Conservation (phyloP, 2,888 invertebrate genomes). For the Danaus chrysippus region DNA sequence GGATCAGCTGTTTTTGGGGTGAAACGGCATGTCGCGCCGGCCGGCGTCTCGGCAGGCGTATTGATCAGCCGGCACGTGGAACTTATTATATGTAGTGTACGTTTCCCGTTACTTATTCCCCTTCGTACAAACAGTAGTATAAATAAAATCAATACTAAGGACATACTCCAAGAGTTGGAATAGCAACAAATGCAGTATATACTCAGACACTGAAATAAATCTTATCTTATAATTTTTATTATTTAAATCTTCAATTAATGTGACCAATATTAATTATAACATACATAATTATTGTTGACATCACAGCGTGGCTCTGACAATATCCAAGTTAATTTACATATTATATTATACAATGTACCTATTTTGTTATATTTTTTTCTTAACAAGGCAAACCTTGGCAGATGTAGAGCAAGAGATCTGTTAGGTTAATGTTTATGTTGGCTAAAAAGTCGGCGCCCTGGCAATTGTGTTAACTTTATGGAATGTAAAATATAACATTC, state of each 20-base stretch:
- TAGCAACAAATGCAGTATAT: background rate
- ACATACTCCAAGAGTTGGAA: background rate
- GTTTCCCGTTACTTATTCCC: slow-evolving; percentile 41
- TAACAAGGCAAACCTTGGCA: slow-evolving; percentile 8
- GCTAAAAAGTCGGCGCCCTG: slow-evolving; percentile 12
- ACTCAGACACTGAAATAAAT: background rate
- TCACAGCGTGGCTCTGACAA: too few species aligned
- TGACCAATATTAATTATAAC: too few species aligned
- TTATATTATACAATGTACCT: too few species aligned
- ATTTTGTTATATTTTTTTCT: slow-evolving; percentile 1
- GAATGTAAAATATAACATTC: slow-evolving; percentile 15
- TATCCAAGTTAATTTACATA: too few species aligned
- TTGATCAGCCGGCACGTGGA: slow-evolving; percentile 74
- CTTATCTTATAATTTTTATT: too few species aligned
- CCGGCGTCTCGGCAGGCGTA: slow-evolving; percentile 75
- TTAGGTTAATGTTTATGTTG: background rate
- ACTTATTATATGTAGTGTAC: slow-evolving; percentile 43
- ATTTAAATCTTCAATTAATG: too few species aligned
- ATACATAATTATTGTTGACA: too few species aligned
- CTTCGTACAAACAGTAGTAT: slow-evolving; percentile 17
- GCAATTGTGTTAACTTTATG: slow-evolving; percentile 14
- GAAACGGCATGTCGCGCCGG: slow-evolving; percentile 65
- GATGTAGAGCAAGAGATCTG: slow-evolving; percentile 3
- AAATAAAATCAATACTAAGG: slow-evolving; percentile 24
- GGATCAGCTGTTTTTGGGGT: slow-evolving; percentile 76